Base-by-base conservation (phyloP, 1,140 invertebrate species). In the Papilio helenus region DNA sequence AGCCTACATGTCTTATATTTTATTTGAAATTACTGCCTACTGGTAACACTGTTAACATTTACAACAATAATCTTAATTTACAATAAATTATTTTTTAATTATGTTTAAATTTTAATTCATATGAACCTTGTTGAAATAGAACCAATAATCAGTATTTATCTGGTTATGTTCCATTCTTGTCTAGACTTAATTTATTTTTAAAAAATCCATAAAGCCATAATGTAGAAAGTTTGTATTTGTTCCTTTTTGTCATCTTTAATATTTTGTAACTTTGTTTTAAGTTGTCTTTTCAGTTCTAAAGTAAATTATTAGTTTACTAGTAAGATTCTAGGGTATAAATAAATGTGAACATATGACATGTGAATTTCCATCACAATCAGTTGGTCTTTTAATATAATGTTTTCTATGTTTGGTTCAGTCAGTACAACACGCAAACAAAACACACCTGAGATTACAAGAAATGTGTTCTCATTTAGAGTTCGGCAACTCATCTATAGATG, bases 1-100 rank as follows among this genome's bases (percentile, higher is more conserved):
- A 80, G 49, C 29, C 51, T 29, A 26, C 3, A 61, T 61, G n/a
- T 58, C 51, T 20, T 8, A n/a, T 20, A 58, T 61, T 14, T 3
- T 55, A 55, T 55, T 7, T 55, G n/a, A 55, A 55, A 55, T 55
- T 9, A 55, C 51, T n/a, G 65, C 12, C 26, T 80, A 12, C 3
- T 16, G 29, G 20, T 68, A 68, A 68, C 29, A 68, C 8, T 4
- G 14, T 23, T 20, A 7, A 74, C 7, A 39, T 39, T 39, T 39
- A 39, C 34, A 8, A 74, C 5, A 26, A 29, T 18, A 34, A 29
- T 51, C 34, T 18, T n/a, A 34, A 76, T 34, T 76, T 34, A 39
- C 34, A 42, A 29, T 55, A 65, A 65, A 77, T 61, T n/a, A n/a
- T 39, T 71, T 8, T 71, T 8, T 71, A n/a, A n/a, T 39, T n/a